Percentiles rank a stretch among this genome's conserved stretches.
phyloP scores from a whole-genome alignment of 2,797 vertebrate genomes.

The Selene dorsalis region DNA sequence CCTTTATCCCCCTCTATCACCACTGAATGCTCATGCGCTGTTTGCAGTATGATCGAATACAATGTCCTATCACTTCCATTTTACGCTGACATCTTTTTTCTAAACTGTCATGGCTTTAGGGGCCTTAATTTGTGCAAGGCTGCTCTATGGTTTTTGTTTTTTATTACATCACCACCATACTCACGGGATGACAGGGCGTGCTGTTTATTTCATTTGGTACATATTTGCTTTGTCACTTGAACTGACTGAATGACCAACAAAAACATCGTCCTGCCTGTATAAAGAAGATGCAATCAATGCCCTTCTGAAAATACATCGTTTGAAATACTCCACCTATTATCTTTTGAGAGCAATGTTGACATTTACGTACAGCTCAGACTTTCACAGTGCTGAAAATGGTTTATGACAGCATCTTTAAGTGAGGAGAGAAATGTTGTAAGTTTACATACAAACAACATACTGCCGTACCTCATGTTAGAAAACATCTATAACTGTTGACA shows the following conservation, averaged over 20 bases:
- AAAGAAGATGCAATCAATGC: neutral
- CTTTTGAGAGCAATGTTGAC: neutral
- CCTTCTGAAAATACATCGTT: neutral
- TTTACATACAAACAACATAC: constrained; percentile 42
- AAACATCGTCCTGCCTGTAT: neutral
- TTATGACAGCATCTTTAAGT: constrained; percentile 9
- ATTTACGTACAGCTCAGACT: neutral
- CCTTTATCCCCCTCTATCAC: constrained; percentile 61
- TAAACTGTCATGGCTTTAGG: constrained; percentile 28
- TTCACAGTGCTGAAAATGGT: neutral
- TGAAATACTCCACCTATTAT: neutral
- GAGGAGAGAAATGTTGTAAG: constrained; percentile 23
- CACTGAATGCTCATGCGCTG: constrained; percentile 53
- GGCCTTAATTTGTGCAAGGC: constrained; percentile 32
- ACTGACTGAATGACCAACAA: neutral
- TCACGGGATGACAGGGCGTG: constrained; percentile 7
- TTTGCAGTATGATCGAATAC: constrained; percentile 61
- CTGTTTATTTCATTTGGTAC: constrained; percentile 11
- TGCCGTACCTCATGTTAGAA: constrained; percentile 38
- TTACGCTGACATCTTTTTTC: constrained; percentile 48
- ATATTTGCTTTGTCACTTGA: constrained; percentile 1
- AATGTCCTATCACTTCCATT: constrained; percentile 55
- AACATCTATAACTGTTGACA: constrained; percentile 58
- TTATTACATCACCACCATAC: constrained; percentile 33
- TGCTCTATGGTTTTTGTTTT: constrained; percentile 8